Evolutionary conservation across 2,113 vertebrate genomes (phyloP), one percentile per base, ranked within the genome.

Genomic region (Natator depressus): DNA sequence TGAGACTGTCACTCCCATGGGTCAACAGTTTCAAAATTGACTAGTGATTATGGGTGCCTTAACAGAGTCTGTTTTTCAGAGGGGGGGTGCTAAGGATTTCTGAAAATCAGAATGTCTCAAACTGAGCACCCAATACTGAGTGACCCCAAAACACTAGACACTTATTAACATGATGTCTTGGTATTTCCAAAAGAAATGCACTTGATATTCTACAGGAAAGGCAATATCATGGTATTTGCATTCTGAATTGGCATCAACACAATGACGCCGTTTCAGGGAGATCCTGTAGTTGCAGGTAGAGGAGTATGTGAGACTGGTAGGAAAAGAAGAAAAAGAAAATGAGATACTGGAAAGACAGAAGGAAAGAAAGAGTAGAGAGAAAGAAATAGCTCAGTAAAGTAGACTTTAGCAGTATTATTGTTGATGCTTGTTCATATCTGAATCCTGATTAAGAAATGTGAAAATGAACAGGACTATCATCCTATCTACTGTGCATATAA

Each of bases 171-270:
- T 38, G 9, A 88, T 85, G 4, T 27, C 87, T 91, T 35, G 8
- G 46, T 85, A 81, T 85, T 89, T 93, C 69, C 95, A 59, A 46
- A 90, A 83, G 85, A 94, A 91, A 91, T 89, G 38, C 3, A 10
- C 47, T 78, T 78, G 75, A 47, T 13, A 78, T 27, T 78, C 25
- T 78, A 78, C 38, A 78, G 25, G 75, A 47, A 47, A 78, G 75
- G 75, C 75, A 14, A 76, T 76, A 24, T 76, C 72, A 46, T 53
- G 14, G 14, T 85, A n/a, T 80, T 92, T 89, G 91, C 29, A 62
- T 72, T 88, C 82, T 16, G 91, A 90, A 29, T 29, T 82, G 84
- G 35, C 46, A 91, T 9, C 24, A 88, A 82, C 25, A 72, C 78
- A 79, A 86, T 35, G 78, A 53, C 38, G 81, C 51, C 16, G 10